Evolutionary conservation across 2,113 vertebrate species (phyloP).

Genomic region (Panurus biarmicus): DNA sequence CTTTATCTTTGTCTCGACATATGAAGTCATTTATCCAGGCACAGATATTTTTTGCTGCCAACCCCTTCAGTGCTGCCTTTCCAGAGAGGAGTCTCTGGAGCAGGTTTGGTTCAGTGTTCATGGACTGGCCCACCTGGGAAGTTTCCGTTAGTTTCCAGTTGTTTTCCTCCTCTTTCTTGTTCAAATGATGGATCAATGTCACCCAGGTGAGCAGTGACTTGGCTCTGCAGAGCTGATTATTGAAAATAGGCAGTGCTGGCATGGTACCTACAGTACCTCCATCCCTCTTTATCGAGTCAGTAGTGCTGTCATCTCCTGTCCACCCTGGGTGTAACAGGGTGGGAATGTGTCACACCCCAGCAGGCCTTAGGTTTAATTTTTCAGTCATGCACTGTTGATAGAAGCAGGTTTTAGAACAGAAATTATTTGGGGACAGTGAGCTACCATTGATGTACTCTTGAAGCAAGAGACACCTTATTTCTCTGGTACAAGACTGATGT

Average conservation of each 20-base stretch:
- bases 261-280: neutral
- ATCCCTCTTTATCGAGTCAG: neutral
- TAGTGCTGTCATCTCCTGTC: neutral
- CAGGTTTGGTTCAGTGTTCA: neutral
- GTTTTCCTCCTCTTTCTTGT: neutral
- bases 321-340: neutral
- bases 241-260: neutral
- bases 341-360: neutral
- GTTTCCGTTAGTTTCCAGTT: neutral
- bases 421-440: neutral
- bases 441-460: neutral
- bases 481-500: neutral
- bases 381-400: neutral
- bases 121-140: neutral
- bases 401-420: neutral
- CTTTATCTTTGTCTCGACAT: constrained; percentile 38
- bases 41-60: constrained; percentile 3
- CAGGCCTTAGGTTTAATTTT: neutral
- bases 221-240: neutral
- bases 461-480: neutral
- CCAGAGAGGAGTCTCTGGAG: neutral
- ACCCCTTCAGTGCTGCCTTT: neutral
- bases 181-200: neutral
- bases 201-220: neutral
- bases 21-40: constrained; percentile 36